Evolutionary conservation across 2,113 vertebrate genomes (phyloP), one percentile per base, ranked within the genome.

Genomic region (Chlorocebus sabaeus): DNA sequence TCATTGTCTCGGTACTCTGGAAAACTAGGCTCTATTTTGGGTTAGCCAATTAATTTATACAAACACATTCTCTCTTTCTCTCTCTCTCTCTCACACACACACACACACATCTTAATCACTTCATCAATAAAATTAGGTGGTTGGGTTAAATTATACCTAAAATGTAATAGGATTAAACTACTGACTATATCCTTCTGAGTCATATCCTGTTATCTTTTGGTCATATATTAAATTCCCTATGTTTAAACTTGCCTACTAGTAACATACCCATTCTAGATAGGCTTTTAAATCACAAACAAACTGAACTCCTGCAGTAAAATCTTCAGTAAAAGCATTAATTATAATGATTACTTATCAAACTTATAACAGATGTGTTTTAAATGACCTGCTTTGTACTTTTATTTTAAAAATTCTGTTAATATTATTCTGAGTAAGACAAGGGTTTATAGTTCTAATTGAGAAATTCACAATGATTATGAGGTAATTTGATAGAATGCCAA

Each of bases 401-500:
- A 10, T 97, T 96, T 95, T 30, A 81, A 93, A 98, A 97, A 96
- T 97, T 98, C 79, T 78, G 59, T 95, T 98, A 96, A 91, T 96
- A 90, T 93, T 98, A 95, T 98, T 98, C 80, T 97, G 73, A 96
- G 96, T 98, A 97, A 97, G 96, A 81, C 89, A 98, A 98, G 83
- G 12, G 45, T 87, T 98, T 97, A 79, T 2, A 85, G 6, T 95
- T 84, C 90, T 98, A 98, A 98, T 97, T 98, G 97, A 98, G 97
- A 98, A 98, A 97, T 97, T 98, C 88, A 97, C 55, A 96, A 84
- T 92, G 64, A 96, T 95, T 96, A 97, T 96, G 97, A 98, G 75
- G 72, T 97, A 98, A 98, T 98, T 96, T 98, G 95, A 98, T 98
- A 96, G 95, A 97, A 79, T 98, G 98, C 97, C 98, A 98, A 98